Evolutionary conservation across 2,113 vertebrate species (phyloP).

Genomic region (Spermophilus dauricus): DNA sequence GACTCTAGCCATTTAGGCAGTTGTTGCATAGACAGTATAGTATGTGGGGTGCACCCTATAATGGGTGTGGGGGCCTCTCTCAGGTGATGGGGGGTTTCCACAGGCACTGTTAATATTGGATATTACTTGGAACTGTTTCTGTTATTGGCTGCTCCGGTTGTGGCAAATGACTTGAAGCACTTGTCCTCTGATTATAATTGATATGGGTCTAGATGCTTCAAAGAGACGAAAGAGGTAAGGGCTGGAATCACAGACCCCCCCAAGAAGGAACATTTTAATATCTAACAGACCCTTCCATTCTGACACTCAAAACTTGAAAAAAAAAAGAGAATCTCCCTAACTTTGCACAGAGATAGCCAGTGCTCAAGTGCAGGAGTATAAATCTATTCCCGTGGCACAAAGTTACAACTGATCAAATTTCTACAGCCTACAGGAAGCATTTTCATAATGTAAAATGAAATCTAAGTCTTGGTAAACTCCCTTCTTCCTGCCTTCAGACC

Average conservation of each 20-base stretch:
- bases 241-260: background rate
- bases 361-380: background rate
- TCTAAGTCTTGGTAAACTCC: background rate
- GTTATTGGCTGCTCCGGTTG: background rate
- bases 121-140: background rate
- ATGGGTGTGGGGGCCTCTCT: background rate
- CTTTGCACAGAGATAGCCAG: background rate
- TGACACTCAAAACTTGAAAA: constrained; percentile 12
- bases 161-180: background rate
- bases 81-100: background rate
- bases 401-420: constrained; percentile 29
- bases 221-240: background rate
- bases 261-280: background rate
- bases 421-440: background rate
- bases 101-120: background rate
- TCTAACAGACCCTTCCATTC: background rate
- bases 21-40: background rate
- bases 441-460: background rate
- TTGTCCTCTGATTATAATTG: background rate
- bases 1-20: background rate
- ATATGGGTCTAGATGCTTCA: background rate
- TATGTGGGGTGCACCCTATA: background rate
- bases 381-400: background rate
- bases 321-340: background rate
- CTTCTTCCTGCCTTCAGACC: background rate